Evolutionary conservation across 1,140 invertebrate species (phyloP).

Genomic region (Ephestia elutella): DNA sequence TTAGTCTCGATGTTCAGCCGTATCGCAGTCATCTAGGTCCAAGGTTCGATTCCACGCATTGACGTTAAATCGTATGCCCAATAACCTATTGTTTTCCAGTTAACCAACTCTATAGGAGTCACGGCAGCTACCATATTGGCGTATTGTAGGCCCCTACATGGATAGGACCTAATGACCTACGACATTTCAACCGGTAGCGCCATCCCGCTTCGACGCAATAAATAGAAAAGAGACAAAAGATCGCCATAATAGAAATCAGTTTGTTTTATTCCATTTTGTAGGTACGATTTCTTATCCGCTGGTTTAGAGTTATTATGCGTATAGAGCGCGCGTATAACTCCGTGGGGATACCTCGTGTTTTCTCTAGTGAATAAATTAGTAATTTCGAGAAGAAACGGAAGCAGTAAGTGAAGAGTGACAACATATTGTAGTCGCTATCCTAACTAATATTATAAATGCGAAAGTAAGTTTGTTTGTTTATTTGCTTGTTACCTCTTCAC

Average conservation of each 20-base stretch:
- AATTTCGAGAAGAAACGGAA: too few relatives aligned
- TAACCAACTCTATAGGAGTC: constrained; percentile 50
- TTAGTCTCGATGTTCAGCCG: constrained; percentile 40
- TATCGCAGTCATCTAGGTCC: constrained; percentile 55
- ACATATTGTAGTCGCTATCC: too few relatives aligned
- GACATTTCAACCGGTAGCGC: constrained; percentile 63
- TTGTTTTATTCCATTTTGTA: constrained; percentile 64
- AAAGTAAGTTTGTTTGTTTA: too few relatives aligned
- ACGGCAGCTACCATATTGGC: constrained; percentile 67
- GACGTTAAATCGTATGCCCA: constrained; percentile 43
- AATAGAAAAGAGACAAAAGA: constrained; percentile 38
- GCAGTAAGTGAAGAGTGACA: too few relatives aligned
- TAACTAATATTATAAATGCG: too few relatives aligned
- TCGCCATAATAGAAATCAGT: constrained; percentile 63
- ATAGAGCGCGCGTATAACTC: constrained; percentile 31
- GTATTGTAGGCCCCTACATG: constrained; percentile 65
- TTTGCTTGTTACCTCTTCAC: too few relatives aligned
- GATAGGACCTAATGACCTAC: constrained; percentile 68
- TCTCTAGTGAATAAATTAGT: too few relatives aligned
- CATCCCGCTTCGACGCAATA: constrained; percentile 35
- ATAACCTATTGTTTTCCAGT: constrained; percentile 54
- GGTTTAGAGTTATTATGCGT: constrained; percentile 41
- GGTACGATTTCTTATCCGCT: constrained; percentile 50
- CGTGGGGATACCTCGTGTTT: too few relatives aligned
- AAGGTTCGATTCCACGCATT: constrained; percentile 54